These are phyloP conservation scores for Rhaphigaster nebulosa DNA, from an alignment of 2,888 invertebrate species.

Conservation along the genomic window DNA sequence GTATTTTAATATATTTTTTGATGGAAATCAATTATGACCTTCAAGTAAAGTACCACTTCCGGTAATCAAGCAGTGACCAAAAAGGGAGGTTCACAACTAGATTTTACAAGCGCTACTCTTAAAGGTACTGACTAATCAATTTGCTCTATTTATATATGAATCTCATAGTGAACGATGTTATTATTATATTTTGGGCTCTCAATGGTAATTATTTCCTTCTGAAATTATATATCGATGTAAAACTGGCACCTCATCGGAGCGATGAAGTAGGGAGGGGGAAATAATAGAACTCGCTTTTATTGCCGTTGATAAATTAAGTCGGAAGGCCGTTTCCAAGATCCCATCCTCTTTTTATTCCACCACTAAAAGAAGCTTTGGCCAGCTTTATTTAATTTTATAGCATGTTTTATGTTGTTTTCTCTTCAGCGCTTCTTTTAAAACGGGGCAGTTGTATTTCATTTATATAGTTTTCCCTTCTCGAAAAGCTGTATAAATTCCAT, in stretches of 20 bases:
- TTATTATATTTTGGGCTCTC: too few relatives aligned
- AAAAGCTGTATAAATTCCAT: background rate
- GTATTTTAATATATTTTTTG: too few relatives aligned
- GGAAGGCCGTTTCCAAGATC: slow-evolving; percentile 1
- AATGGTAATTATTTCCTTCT: background rate
- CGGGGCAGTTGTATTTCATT: background rate
- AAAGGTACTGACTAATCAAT: too few relatives aligned
- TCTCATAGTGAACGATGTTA: too few relatives aligned
- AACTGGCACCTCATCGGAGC: background rate
- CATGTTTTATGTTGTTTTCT: slow-evolving; percentile 51
- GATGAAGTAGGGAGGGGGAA: background rate
- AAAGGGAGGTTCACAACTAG: too few relatives aligned
- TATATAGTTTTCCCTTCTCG: background rate
- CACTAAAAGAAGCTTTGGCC: slow-evolving; percentile 53
- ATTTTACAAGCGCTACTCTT: too few relatives aligned
- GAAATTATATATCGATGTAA: background rate
- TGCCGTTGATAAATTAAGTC: slow-evolving; percentile 43
- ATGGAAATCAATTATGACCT: too few relatives aligned
- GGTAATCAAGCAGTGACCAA: too few relatives aligned
- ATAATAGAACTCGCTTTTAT: slow-evolving; percentile 10
- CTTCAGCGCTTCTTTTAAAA: slow-evolving; percentile 33
- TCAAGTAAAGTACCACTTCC: too few relatives aligned
- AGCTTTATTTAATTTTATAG: slow-evolving; percentile 53
- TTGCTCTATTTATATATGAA: too few relatives aligned
- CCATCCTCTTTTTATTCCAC: slow-evolving; percentile 47